A percentile compares a stretch with the other conserved stretches of the same genome.
phyloP scores from a whole-genome alignment of 2,797 vertebrate genomes.

The Schizopygopsis pylzovi region DNA sequence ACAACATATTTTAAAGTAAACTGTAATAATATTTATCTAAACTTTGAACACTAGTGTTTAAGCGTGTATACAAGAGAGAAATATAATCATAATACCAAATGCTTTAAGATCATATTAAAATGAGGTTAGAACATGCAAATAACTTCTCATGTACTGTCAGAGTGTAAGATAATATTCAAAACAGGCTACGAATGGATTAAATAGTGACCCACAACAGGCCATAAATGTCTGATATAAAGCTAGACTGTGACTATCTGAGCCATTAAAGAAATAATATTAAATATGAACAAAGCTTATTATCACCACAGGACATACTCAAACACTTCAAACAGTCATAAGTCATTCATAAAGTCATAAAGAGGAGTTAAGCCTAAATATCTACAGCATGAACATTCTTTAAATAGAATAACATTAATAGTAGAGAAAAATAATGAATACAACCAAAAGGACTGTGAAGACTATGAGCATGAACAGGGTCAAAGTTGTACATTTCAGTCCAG shows the following conservation, averaged over 20 bases:
- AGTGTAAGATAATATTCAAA: slow-evolving; percentile 20
- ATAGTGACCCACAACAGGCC: neutral
- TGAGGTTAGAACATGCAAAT: slow-evolving; percentile 35
- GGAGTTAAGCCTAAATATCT: neutral
- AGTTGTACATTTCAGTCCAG: slow-evolving; percentile 1
- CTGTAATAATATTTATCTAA: neutral
- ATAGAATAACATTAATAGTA: neutral
- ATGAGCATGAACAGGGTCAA: neutral
- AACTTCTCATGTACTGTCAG: neutral
- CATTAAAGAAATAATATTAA: neutral
- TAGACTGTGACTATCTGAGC: neutral
- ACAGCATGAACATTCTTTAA: neutral
- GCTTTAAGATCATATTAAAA: slow-evolving; percentile 20
- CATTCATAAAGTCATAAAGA: neutral
- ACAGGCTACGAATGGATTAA: neutral
- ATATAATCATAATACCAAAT: slow-evolving; percentile 15
- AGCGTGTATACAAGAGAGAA: neutral
- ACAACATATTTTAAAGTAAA: neutral
- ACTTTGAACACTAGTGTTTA: neutral
- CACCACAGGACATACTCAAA: neutral
- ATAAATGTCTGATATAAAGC: neutral
- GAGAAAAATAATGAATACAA: no score
- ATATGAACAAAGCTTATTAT: slow-evolving; percentile 11
- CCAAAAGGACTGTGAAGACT: neutral
- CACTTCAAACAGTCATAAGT: neutral